Base-by-base conservation (phyloP, 1,140 invertebrate genomes). In the Drosophila sucinea region DNA sequence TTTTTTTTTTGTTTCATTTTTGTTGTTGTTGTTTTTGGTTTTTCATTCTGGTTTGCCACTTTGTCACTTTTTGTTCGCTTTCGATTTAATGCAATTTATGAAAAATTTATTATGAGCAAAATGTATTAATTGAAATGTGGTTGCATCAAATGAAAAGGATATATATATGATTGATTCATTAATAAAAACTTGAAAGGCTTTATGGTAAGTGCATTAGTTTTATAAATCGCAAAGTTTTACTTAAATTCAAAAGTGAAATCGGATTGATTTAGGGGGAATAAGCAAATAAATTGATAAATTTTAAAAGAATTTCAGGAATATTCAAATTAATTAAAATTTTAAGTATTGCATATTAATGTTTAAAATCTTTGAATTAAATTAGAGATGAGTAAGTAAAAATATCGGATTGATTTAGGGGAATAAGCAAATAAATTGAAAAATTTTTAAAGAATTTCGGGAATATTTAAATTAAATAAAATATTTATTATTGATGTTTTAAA, bases 101-200 rank as follows among this genome's bases (percentile, higher is more conserved):
- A 33, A 29, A 60, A 57, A 60, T 60, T 30, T 62, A 55, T 60
- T 47, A 44, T 60, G 58, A 70, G 62, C 60, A 65, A 73, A 78
- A 67, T 70, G 33, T 60, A 78, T 76, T 75, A 71, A 72, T 76
- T 76, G 75, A 72, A 75, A 72, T 56, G 64, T 62, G 72, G 73
- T 70, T 67, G 67, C 54, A 38, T 60, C 25, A 40, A 74, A 77
- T 74, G 57, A 66, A 73, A 47, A 47, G 5, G 6, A 47, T 73
- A 41, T 67, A 70, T 67, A n/a, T 29, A 67, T 51, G 23, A 51
- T 51, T 51, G 44, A 51, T 51, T 51, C 44, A 51, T 51, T 51
- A 51, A 51, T 51, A 51, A 51, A 7, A 51, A 51, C 8, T 27
- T 25, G 44, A 51, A 51, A 10, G 23, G 54, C n/a, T 33, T 40